A percentile compares a stretch with the other conserved stretches of the same genome.
phyloP scores from a whole-genome alignment of 2,113 vertebrate species.

The Bothrops jararaca region DNA sequence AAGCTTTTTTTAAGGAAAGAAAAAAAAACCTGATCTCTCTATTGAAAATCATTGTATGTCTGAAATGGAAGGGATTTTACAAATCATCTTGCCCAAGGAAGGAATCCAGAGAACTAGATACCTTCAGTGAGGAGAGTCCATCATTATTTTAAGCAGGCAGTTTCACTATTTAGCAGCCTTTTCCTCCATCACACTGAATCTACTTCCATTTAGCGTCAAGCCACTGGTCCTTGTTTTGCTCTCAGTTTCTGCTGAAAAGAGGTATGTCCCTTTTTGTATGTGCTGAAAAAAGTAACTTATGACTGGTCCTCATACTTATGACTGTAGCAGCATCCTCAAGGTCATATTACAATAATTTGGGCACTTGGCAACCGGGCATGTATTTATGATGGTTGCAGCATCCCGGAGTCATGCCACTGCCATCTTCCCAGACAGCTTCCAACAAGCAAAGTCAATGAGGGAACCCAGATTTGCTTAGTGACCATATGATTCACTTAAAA shows the following conservation, averaged over 20 bases:
- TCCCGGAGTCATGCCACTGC: neutral
- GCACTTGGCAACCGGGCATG: neutral
- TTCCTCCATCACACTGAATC: neutral
- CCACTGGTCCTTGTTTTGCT: neutral
- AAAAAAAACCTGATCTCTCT: neutral
- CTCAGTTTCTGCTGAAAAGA: neutral
- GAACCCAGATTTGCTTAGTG: neutral
- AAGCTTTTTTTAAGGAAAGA: neutral
- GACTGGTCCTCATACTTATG: neutral
- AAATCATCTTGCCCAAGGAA: neutral
- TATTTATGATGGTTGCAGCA: neutral
- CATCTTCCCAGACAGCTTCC: neutral
- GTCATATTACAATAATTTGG: neutral
- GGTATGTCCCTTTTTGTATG: neutral
- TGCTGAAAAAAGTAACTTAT: neutral
- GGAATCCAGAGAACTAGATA: neutral
- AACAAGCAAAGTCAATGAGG: neutral
- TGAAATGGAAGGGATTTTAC: neutral
- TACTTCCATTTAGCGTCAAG: neutral
- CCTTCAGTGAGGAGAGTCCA: neutral
- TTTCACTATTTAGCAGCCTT: neutral
- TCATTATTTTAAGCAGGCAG: neutral
- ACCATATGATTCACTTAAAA: neutral
- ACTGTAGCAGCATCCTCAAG: neutral
- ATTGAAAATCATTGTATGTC: neutral